These are phyloP conservation scores for Ranitomeya imitator DNA, from an alignment of 2,113 vertebrate species.

Conservation along the genomic window DNA sequence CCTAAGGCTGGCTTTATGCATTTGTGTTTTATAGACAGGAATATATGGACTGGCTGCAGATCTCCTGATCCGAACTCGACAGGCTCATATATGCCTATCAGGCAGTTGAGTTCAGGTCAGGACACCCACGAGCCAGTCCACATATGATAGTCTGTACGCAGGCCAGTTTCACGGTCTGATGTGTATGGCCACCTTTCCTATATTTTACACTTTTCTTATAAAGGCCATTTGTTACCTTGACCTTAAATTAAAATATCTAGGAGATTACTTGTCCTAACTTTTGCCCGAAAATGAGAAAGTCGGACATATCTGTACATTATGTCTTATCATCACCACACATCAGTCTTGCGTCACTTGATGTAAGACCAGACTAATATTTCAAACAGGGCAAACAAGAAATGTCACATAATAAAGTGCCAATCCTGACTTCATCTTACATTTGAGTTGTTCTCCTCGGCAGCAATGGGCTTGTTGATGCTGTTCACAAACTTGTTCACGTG, in stretches of 20 bases:
- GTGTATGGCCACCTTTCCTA: no score
- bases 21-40: no score
- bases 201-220: neutral
- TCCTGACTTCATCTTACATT: constrained; percentile 63
- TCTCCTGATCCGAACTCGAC: no score
- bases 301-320: neutral
- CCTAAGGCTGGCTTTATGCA: no score
- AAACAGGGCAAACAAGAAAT: neutral
- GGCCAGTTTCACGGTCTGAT: no score
- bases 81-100: no score
- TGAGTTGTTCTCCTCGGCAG: constrained; percentile 80
- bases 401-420: neutral
- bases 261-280: neutral
- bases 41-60: no score
- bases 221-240: no score
- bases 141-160: no score
- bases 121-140: no score
- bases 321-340: neutral
- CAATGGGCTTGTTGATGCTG: constrained; percentile 92
- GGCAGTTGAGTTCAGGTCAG: no score
- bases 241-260: neutral
- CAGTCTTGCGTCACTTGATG: neutral
- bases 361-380: neutral
- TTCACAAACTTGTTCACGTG: constrained; percentile 98
- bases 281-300: neutral